Evolutionary conservation across 2,113 vertebrate species (phyloP).

Genomic region (Plecturocebus donacophilus): DNA sequence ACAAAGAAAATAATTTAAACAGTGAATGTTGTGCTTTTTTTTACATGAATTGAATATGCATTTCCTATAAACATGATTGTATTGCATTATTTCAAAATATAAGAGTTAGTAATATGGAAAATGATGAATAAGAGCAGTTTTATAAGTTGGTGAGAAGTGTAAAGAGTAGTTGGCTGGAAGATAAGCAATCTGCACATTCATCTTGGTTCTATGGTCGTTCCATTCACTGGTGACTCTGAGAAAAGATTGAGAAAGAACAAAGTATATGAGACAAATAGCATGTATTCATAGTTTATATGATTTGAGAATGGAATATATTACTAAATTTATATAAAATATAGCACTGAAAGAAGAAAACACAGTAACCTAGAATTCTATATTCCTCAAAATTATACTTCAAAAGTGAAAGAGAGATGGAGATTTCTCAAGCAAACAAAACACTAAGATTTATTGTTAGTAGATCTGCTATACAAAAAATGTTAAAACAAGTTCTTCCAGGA

Average conservation of each 20-base stretch:
- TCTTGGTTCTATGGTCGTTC: too few species aligned
- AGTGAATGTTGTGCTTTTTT: not conserved
- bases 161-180: not conserved
- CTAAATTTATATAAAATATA: not conserved
- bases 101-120: not conserved
- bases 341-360: not conserved
- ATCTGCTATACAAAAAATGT: not conserved
- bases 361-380: not conserved
- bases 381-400: not conserved
- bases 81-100: not conserved
- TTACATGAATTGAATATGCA: not conserved
- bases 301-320: not conserved
- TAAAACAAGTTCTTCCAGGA: not conserved
- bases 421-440: not conserved
- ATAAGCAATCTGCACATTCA: not conserved
- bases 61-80: not conserved
- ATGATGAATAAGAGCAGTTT: not conserved
- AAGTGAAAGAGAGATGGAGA: not conserved
- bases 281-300: not conserved
- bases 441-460: not conserved
- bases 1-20: not conserved
- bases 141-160: not conserved
- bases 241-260: not conserved
- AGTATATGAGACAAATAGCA: not conserved
- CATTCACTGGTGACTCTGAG: not conserved